Conservation (phyloP, 2,113 vertebrate species). For the Vidua chalybeata region DNA sequence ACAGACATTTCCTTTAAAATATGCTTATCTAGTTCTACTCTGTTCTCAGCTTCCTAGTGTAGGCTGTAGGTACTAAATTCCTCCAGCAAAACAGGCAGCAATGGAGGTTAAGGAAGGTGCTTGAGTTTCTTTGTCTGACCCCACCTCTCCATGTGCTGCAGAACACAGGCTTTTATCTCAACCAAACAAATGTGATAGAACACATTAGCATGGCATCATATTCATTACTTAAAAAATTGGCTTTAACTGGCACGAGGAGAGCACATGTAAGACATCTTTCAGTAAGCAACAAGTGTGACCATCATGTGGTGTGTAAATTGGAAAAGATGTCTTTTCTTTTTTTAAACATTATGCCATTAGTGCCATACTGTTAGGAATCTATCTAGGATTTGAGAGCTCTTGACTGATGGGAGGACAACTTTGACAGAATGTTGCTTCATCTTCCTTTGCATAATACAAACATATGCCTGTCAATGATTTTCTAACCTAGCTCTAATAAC, state of each 20-base stretch:
- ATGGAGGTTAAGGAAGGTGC: background rate
- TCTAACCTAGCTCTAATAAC: background rate
- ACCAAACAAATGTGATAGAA: background rate
- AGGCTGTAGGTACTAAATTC: background rate
- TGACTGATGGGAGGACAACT: background rate
- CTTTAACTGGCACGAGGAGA: background rate
- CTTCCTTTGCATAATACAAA: background rate
- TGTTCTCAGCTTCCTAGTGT: background rate
- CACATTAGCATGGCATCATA: background rate
- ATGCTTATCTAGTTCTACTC: background rate
- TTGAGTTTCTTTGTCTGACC: background rate
- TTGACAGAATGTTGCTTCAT: background rate
- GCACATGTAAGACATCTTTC: background rate
- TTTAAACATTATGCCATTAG: background rate
- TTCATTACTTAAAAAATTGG: background rate
- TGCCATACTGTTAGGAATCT: background rate
- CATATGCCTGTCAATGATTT: accelerated
- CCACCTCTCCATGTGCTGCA: background rate
- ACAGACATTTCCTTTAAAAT: background rate
- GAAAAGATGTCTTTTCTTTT: background rate
- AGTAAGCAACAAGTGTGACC: background rate
- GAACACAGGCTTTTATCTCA: background rate
- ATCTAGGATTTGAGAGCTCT: background rate
- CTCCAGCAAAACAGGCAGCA: background rate
- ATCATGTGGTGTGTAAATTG: background rate